Evolutionary conservation across 2,797 vertebrate genomes (phyloP), one percentile per base, ranked within the genome.

Genomic region (Delichon dasypus): DNA sequence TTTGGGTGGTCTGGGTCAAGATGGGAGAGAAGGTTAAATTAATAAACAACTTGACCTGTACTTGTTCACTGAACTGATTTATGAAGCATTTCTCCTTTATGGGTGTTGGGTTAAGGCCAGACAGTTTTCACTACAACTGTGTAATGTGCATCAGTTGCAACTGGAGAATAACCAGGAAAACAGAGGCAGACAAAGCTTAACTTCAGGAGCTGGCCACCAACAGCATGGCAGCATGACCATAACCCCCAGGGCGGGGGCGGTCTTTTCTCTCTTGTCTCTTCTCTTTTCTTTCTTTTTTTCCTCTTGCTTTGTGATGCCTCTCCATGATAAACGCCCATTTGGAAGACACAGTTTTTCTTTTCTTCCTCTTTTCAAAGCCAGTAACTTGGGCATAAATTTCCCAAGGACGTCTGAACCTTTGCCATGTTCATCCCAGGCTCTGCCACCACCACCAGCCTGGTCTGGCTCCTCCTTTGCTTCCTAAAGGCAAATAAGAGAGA

Each of bases 11-110:
- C 21, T 0, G 0, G 45, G 70, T 86, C 58, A 65, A 77, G 85
- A 91, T 13, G 9, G 54, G n/a, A 83, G 30, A 77, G 57, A 48
- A 67, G 17, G 58, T 57, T 79, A 83, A 91, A 95, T 95, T 90
- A 95, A 94, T 95, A 94, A 95, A 92, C 92, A 96, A 84, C 93
- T 86, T 3, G 20, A 93, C 80, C 80, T 92, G 86, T 94, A 95
- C 93, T 90, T 94, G 55, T n/a, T 85, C 38, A 64, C 70, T 29
- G 45, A 51, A 88, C 92, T 90, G 88, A 93, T 90, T 90, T 90
- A 90, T 75, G 88, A 93, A 80, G 66, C 83, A 94, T 94, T 95
- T 96, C 76, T 96, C 44, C 47, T 91, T 93, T 88, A 96, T 81
- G 54, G 47, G 8, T 74, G 17, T 77, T 90, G 93, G 62, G 55